Evolutionary conservation across 2,888 invertebrate species (phyloP), one percentile per base, ranked within the genome.

Genomic region (Suillia variegata): DNA sequence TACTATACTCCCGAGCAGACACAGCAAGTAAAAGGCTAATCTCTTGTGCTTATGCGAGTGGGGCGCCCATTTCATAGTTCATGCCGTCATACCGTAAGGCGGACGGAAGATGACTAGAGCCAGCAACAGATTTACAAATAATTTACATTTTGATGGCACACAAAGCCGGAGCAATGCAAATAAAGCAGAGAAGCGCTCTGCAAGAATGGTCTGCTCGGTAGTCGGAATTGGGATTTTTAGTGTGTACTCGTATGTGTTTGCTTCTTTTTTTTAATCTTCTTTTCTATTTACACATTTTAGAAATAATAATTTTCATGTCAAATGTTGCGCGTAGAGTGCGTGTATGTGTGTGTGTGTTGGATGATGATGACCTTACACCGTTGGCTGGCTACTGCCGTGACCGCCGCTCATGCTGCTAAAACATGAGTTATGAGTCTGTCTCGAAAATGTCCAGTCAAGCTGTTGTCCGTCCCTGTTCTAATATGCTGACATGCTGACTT

Each of bases 401-500:
- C n/a, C n/a, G n/a, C n/a, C n/a, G n/a, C n/a, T n/a, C n/a, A n/a
- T n/a, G n/a, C n/a, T 45, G 20, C 45, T 17, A 4, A 6, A 4
- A 45, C 6, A 20, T 45, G 45, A 45, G 18, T 45, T 45, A 45
- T 45, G 45, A 20, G 45, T 20, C 45, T 20, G 18, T 20, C 13
- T 38, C 38, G n/a, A n/a, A n/a, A n/a, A 13, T 45, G 45, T 45
- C 45, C 4, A 45, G 45, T 17, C 45, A 45, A 45, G 45, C 45
- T 20, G 45, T 45, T 45, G 6, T 18, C n/a, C 13, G 17, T 45
- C 13, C 18, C 5, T 45, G 20, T 45, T 45, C 20, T 5, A 20
- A 45, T 20, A 20, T 45, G 17, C 45, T 45, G 45, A 45, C 45
- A 45, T 45, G 45, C 18, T 17, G 45, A 45, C 45, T 18, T 18